Evolutionary conservation across 2,113 vertebrate species (phyloP).

Genomic region (Hypocryptadius cinnamomeus): DNA sequence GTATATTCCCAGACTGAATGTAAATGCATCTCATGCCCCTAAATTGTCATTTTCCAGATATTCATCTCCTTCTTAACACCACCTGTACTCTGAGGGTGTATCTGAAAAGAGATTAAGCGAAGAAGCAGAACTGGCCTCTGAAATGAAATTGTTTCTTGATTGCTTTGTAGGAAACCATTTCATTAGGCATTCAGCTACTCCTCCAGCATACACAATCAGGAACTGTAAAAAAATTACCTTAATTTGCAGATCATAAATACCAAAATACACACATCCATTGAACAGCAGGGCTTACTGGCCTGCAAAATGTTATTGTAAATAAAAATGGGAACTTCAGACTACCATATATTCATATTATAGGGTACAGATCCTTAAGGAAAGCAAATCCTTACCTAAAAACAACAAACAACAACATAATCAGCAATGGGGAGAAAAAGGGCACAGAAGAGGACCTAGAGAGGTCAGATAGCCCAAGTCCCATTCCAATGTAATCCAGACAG

Average conservation of each 20-base stretch:
- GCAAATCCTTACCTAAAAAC: not conserved
- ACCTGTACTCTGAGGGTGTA: not conserved
- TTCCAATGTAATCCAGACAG: not conserved
- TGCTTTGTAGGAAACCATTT: slow-evolving; percentile 21
- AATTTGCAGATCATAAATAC: not conserved
- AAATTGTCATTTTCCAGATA: slow-evolving; percentile 32
- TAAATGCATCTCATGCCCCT: slow-evolving; percentile 15
- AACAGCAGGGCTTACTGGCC: not conserved
- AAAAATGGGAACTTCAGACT: not conserved
- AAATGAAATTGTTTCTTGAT: slow-evolving; percentile 50
- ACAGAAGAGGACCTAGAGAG: not conserved
- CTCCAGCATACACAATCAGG: not conserved
- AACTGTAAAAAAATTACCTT: not conserved
- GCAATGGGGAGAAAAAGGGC: rapidly evolving
- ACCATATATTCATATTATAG: not conserved
- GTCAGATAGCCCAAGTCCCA: not conserved
- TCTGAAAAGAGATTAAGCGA: slow-evolving; percentile 3
- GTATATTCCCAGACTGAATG: slow-evolving; percentile 18
- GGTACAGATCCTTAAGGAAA: not conserved
- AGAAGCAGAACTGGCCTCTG: slow-evolving; percentile 30
- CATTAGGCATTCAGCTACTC: slow-evolving; percentile 21
- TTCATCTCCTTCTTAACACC: slow-evolving; percentile 2
- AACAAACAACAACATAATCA: not conserved
- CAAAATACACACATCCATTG: not conserved
- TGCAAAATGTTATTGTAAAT: not conserved